phyloP scores from a whole-genome alignment of 2,113 vertebrate genomes.

The Marmota monax region DNA sequence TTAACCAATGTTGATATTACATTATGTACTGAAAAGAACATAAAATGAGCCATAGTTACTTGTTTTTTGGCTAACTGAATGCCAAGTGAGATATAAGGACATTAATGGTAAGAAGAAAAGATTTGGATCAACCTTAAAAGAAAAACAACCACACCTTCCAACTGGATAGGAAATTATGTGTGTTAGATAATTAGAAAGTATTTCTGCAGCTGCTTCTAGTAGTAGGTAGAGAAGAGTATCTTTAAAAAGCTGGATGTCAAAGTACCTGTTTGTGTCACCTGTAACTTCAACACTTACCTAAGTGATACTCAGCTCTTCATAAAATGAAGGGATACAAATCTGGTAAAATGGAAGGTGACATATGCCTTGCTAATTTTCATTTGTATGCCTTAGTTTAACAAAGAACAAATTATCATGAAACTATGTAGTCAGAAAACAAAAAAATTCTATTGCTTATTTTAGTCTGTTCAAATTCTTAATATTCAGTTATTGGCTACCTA shows the following conservation, averaged over 20 bases:
- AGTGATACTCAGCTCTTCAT: background rate
- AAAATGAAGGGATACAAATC: background rate
- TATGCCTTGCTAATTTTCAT: constrained; percentile 46
- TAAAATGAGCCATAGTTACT: background rate
- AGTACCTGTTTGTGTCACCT: background rate
- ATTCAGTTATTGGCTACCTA: background rate
- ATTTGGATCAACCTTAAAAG: background rate
- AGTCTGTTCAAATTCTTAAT: constrained; percentile 31
- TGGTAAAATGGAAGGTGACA: background rate
- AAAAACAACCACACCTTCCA: background rate
- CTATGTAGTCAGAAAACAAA: background rate
- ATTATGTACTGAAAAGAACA: constrained; percentile 41
- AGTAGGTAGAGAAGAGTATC: background rate
- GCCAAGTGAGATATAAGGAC: background rate
- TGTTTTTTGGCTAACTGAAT: constrained; percentile 18
- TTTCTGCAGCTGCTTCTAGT: background rate
- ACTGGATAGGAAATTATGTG: background rate
- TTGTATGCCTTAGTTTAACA: background rate
- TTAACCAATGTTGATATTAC: background rate
- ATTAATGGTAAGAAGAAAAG: background rate
- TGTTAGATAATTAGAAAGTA: background rate
- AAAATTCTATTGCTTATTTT: background rate
- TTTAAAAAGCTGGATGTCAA: background rate
- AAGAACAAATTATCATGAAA: background rate
- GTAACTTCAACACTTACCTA: background rate